These are phyloP conservation scores for Erynnis tages DNA, from an alignment of 2,888 invertebrate species.

Conservation along the genomic window DNA sequence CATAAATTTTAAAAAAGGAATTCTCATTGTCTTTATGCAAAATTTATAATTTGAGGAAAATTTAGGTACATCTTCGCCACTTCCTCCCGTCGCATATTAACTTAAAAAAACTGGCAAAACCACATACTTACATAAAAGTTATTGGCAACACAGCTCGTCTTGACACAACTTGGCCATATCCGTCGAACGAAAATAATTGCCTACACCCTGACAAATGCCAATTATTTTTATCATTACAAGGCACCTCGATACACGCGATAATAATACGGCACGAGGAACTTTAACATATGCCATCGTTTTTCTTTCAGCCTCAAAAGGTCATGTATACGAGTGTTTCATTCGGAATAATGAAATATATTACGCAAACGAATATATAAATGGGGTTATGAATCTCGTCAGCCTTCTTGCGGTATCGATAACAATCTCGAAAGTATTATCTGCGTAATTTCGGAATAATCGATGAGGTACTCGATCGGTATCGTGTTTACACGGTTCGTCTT, in stretches of 20 bases:
- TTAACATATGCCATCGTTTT: conserved; percentile 23
- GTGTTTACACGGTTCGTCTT: conserved; percentile 6
- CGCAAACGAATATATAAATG: conserved; percentile 11
- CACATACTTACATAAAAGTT: conserved; percentile 19
- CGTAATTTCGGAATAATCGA: conserved; percentile 7
- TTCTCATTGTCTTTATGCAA: not conserved
- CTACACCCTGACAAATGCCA: conserved; percentile 34
- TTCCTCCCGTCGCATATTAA: conserved; percentile 3
- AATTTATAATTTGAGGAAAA: not conserved
- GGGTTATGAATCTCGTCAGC: conserved; percentile 19
- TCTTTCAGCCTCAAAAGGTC: conserved; percentile 22
- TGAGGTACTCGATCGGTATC: conserved; percentile 13
- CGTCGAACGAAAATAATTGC: conserved; percentile 23
- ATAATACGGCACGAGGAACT: conserved; percentile 7
- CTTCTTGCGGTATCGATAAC: conserved; percentile 13
- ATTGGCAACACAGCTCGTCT: conserved; percentile 12
- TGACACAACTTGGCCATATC: conserved; percentile 19
- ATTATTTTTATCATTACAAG: conserved; percentile 36
- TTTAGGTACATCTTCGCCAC: not conserved
- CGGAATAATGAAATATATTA: conserved; percentile 14
- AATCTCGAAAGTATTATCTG: conserved; percentile 16
- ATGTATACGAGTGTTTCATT: conserved; percentile 20
- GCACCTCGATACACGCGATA: conserved; percentile 14
- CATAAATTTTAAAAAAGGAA: not conserved
- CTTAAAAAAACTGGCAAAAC: conserved; percentile 17